These are phyloP conservation scores for Thereva nobilitata DNA, from an alignment of 2,888 invertebrate species.

Conservation along the genomic window DNA sequence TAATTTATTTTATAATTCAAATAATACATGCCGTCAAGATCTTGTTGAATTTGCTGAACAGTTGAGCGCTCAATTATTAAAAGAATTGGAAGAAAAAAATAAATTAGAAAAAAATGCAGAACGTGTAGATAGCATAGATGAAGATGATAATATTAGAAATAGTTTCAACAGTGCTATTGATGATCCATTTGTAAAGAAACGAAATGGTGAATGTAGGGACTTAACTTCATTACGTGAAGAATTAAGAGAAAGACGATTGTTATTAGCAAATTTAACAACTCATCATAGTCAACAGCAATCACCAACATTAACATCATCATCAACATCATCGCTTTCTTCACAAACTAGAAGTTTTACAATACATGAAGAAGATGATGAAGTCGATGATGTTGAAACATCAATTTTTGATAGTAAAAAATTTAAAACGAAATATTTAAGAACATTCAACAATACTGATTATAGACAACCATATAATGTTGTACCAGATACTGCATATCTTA, in stretches of 20 bases:
- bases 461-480: conserved; percentile 50
- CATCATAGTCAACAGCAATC: conserved; percentile 55
- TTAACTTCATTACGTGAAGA: conserved; percentile 54
- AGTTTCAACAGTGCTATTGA: conserved; percentile 7
- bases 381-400: conserved; percentile 49
- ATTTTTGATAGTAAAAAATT: conserved; percentile 47
- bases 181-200: conserved; percentile 41
- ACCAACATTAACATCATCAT: conserved; percentile 45
- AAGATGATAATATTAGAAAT: conserved; percentile 32
- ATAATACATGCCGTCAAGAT: conserved; percentile 61
- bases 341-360: conserved; percentile 55
- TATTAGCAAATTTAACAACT: conserved; percentile 57
- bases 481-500: conserved; percentile 55
- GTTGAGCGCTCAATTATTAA: conserved; percentile 77
- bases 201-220: conserved; percentile 50
- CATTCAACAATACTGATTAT: conserved; percentile 29
- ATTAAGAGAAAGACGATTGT: conserved; percentile 55
- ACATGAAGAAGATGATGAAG: conserved; percentile 54
- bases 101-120: conserved; percentile 17
- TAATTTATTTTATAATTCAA: conserved; percentile 26
- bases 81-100: conserved; percentile 68
- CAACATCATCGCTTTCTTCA: conserved; percentile 55
- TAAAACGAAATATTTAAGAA: conserved; percentile 33
- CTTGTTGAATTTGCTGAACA: conserved; percentile 80
- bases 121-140: conserved; percentile 5